Evolutionary conservation across 2,113 vertebrate genomes (phyloP).

Genomic region (Grantiella picta): DNA sequence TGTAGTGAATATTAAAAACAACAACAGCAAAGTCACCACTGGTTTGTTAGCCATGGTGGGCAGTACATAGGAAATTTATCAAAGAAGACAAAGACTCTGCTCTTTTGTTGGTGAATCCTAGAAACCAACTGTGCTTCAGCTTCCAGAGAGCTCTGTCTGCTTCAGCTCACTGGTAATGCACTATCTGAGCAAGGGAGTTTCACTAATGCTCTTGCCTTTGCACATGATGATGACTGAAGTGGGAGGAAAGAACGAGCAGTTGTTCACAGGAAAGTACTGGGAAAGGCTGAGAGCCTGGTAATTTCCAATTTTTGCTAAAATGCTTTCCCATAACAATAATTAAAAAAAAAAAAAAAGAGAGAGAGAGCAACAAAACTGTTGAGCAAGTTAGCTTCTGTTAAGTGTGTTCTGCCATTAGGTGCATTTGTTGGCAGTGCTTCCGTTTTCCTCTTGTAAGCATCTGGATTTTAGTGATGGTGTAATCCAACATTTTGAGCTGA

Average conservation of each 20-base stretch:
- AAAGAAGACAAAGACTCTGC: background rate
- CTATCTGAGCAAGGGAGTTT: background rate
- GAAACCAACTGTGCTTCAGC: background rate
- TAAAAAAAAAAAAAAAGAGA: background rate
- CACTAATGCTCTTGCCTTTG: background rate
- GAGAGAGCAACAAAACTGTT: background rate
- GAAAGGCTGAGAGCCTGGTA: background rate
- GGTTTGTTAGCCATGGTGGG: background rate
- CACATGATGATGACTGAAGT: background rate
- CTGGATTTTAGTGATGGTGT: background rate
- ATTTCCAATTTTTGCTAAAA: background rate
- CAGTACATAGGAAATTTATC: background rate
- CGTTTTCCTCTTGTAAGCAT: background rate
- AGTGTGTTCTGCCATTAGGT: background rate
- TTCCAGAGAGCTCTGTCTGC: background rate
- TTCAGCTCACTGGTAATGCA: background rate
- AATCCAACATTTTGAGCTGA: background rate
- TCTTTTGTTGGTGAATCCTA: background rate
- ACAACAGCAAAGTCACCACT: background rate
- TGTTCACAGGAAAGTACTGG: background rate
- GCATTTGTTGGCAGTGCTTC: background rate
- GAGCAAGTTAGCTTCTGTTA: background rate
- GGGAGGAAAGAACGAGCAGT: background rate
- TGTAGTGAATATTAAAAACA: background rate
- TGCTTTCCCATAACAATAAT: slow-evolving; percentile 22